Conservation (phyloP, 2,797 vertebrate species). For the Alectoris magna region DNA sequence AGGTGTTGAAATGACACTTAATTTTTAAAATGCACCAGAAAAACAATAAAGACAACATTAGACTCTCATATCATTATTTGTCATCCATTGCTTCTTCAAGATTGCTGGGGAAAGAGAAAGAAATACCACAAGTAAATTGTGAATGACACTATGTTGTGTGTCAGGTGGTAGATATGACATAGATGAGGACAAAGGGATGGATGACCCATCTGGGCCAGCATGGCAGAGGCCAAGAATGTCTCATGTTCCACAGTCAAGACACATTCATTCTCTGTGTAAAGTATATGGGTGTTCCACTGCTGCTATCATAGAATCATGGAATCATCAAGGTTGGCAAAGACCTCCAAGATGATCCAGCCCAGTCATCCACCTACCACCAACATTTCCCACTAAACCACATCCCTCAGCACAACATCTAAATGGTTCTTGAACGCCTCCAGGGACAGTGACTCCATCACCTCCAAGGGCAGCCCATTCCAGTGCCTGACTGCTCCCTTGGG, state of each 20-base stretch:
- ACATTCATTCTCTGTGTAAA: not conserved
- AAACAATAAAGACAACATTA: not conserved
- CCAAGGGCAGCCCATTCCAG: too few relatives aligned
- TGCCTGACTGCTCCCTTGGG: too few relatives aligned
- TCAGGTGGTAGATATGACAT: not conserved
- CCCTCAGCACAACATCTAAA: too few relatives aligned
- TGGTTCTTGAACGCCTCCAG: too few relatives aligned
- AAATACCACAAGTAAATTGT: not conserved
- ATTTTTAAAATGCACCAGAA: not conserved
- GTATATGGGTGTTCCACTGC: not conserved
- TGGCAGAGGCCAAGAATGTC: not conserved
- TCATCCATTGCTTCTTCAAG: not conserved
- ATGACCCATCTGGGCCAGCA: not conserved
- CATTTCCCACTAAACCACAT: too few relatives aligned
- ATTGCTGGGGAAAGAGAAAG: not conserved
- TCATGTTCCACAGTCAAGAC: not conserved
- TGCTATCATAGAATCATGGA: not conserved
- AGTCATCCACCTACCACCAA: too few relatives aligned
- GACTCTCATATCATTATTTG: not conserved
- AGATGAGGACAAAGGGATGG: not conserved
- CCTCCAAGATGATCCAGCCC: too few relatives aligned
- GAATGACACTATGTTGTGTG: too few relatives aligned
- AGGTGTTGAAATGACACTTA: not conserved
- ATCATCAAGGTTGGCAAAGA: too few relatives aligned
- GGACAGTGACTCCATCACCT: too few relatives aligned